These are phyloP conservation scores for Pycnomerus fuliginosus DNA, from an alignment of 2,888 invertebrate genomes.

Conservation along the genomic window DNA sequence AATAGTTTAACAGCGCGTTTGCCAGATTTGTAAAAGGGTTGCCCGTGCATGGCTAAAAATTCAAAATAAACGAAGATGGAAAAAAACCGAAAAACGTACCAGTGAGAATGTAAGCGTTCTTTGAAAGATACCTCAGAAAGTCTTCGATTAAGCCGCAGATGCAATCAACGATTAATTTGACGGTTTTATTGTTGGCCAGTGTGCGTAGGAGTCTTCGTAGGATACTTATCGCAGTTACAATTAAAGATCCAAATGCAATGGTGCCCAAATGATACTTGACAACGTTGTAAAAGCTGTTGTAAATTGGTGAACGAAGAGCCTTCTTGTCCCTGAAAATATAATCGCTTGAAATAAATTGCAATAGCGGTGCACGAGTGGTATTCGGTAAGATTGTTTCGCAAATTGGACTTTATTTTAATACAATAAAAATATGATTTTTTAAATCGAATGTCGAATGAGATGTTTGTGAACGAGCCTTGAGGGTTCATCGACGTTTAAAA, in stretches of 20 bases:
- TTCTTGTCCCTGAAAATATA: constrained; percentile 27
- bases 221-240: constrained; percentile 25
- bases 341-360: too few relatives aligned
- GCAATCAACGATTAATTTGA: constrained; percentile 28
- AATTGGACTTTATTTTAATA: too few relatives aligned
- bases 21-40: constrained; percentile 25
- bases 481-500: too few relatives aligned
- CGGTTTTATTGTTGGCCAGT: constrained; percentile 9
- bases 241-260: constrained; percentile 28
- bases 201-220: constrained; percentile 13
- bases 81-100: constrained; percentile 12
- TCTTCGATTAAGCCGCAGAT: constrained; percentile 23
- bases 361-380: too few relatives aligned
- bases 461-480: too few relatives aligned
- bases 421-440: too few relatives aligned
- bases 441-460: too few relatives aligned
- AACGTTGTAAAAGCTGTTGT: constrained; percentile 21
- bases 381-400: too few relatives aligned
- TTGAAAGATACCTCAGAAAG: constrained; percentile 27
- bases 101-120: constrained; percentile 30
- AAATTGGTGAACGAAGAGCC: constrained; percentile 22
- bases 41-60: constrained; percentile 29
- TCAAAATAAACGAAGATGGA: background rate
- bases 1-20: constrained; percentile 24
- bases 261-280: constrained; percentile 29